Evolutionary conservation across 2,113 vertebrate species (phyloP).

Genomic region (Muscicapa adusta): DNA sequence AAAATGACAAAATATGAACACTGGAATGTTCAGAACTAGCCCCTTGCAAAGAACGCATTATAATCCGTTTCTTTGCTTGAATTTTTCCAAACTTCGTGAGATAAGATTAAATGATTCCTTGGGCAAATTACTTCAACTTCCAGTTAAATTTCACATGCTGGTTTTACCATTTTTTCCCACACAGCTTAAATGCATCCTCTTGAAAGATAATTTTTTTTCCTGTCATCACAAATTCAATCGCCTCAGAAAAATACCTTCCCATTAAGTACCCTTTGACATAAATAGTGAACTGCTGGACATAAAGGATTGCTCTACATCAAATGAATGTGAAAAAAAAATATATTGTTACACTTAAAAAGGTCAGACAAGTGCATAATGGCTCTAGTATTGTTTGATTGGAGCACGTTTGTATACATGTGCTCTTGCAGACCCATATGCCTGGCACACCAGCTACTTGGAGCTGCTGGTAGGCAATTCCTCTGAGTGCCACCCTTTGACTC

Average conservation of each 20-base stretch:
- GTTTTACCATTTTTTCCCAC: not conserved
- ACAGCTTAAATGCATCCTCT: not conserved
- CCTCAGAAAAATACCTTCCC: not conserved
- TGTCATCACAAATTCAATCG: not conserved
- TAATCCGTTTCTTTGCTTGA: not conserved
- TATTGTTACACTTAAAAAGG: not conserved
- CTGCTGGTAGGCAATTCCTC: not conserved
- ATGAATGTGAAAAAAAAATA: not conserved
- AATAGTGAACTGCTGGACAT: not conserved
- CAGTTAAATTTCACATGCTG: not conserved
- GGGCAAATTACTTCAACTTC: not conserved
- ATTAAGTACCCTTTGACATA: not conserved
- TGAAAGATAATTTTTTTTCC: not conserved
- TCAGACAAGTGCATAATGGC: not conserved
- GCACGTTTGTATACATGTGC: accelerated
- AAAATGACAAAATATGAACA: not conserved
- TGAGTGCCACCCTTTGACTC: not conserved
- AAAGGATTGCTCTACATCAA: not conserved
- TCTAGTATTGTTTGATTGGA: not conserved
- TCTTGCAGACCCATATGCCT: not conserved
- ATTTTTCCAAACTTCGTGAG: not conserved
- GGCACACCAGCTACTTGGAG: not conserved
- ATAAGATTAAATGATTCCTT: not conserved
- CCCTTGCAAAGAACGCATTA: not conserved
- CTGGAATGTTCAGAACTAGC: not conserved